Percentiles rank a stretch among this genome's conserved stretches.
Evolutionary conservation across 2,797 vertebrate genomes (phyloP).

Genomic region (Molossus alvarezi): DNA sequence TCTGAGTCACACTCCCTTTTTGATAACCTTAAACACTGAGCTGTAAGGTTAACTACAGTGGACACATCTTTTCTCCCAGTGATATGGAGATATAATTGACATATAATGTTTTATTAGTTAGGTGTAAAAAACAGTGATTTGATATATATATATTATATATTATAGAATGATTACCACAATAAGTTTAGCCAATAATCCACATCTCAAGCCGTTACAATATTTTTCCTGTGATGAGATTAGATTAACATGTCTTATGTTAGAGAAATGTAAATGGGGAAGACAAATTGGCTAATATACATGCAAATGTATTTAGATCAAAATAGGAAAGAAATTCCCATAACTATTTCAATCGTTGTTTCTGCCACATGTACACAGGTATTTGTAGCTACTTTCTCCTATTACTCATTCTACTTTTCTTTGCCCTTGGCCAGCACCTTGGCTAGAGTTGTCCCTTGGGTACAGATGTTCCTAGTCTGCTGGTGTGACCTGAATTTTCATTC

Average conservation of each 20-base stretch:
- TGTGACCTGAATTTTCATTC: not conserved
- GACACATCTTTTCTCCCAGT: not conserved
- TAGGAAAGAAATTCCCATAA: not conserved
- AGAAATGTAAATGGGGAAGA: not conserved
- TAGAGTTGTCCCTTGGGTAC: not conserved
- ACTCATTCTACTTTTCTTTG: not conserved
- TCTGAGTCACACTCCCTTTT: not conserved
- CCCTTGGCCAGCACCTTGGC: not conserved
- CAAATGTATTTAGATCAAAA: slow-evolving; percentile 35
- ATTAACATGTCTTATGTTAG: not conserved
- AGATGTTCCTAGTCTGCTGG: not conserved
- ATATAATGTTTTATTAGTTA: not conserved
- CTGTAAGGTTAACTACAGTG: not conserved
- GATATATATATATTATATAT: not conserved
- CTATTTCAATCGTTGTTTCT: not conserved
- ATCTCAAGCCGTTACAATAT: not conserved
- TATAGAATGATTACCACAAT: not conserved
- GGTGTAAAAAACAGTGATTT: not conserved
- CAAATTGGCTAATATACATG: not conserved
- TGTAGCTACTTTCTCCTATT: not conserved
- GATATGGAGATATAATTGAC: not conserved
- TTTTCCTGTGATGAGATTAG: not conserved
- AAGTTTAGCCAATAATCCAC: not conserved
- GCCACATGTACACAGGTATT: not conserved
- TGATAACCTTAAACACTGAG: not conserved